Conservation (phyloP, 2,113 vertebrate genomes). For the Vireo altiloquus region DNA sequence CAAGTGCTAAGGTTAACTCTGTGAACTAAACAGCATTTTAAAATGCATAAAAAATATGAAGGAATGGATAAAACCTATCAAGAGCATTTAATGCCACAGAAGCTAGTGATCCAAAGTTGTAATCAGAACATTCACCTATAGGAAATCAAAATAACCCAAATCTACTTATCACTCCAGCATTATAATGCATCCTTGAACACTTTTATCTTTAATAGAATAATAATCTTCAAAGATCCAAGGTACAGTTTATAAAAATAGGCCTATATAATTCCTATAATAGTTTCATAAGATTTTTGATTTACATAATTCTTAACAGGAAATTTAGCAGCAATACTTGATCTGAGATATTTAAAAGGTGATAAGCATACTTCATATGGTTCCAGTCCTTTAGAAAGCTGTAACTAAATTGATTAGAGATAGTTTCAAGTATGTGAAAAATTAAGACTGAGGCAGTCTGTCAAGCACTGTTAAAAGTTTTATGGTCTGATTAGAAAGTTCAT, state of each 20-base stretch:
- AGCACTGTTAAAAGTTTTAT: not conserved
- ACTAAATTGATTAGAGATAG: not conserved
- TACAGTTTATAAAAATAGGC: not conserved
- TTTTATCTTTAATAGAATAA: not conserved
- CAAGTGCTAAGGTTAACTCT: not conserved
- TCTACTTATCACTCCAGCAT: not conserved
- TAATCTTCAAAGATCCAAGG: slow-evolving; percentile 10
- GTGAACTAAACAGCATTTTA: not conserved
- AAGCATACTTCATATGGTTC: not conserved
- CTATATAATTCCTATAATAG: not conserved
- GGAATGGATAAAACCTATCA: not conserved
- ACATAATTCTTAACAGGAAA: not conserved
- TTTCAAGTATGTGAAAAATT: not conserved
- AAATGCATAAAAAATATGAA: not conserved
- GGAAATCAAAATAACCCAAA: not conserved
- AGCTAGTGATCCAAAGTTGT: not conserved
- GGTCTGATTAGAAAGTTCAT: not conserved
- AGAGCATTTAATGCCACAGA: not conserved
- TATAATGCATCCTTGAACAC: not conserved
- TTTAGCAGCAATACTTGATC: not conserved
- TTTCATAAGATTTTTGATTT: not conserved
- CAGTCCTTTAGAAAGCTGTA: not conserved
- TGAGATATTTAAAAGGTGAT: not conserved
- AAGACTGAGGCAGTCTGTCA: not conserved
- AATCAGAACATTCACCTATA: not conserved